Evolutionary conservation across 2,797 vertebrate species (phyloP).

Genomic region (Rhinella marina): DNA sequence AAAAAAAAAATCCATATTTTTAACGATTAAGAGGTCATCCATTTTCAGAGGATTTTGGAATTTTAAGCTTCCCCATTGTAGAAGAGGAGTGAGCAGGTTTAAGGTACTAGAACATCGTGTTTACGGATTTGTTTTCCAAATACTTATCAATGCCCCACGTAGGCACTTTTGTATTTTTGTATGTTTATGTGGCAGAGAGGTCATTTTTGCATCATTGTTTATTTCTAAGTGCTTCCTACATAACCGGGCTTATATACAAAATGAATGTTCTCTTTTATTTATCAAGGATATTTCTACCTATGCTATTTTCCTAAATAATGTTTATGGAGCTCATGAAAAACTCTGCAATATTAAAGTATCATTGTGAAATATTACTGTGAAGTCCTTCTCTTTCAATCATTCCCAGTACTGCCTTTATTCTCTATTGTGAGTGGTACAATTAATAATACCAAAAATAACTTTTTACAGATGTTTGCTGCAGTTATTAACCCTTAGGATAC

Average conservation of each 20-base stretch:
- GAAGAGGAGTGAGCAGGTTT: constrained; percentile 8
- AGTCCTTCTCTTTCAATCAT: constrained; percentile 3
- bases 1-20: constrained; percentile 1
- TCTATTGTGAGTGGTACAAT: background rate
- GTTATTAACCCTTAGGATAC: too few species aligned
- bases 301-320: constrained; percentile 8
- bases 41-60: background rate
- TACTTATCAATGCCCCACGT: constrained; percentile 38
- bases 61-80: constrained; percentile 13
- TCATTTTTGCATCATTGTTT: constrained; percentile 39
- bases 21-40: background rate
- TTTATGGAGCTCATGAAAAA: constrained; percentile 22
- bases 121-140: constrained; percentile 35
- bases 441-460: background rate
- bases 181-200: constrained; percentile 32
- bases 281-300: background rate
- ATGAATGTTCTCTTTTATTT: constrained; percentile 44
- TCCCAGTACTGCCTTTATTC: background rate
- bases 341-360: constrained; percentile 18
- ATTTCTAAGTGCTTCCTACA: constrained; percentile 39
- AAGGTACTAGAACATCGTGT: constrained; percentile 52
- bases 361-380: constrained; percentile 4
- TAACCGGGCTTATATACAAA: constrained; percentile 24
- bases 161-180: background rate
- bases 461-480: too few species aligned